Percentiles rank a stretch among this genome's conserved stretches.
Evolutionary conservation across 2,797 vertebrate genomes (phyloP).

Genomic region (Gephyroberyx darwinii): DNA sequence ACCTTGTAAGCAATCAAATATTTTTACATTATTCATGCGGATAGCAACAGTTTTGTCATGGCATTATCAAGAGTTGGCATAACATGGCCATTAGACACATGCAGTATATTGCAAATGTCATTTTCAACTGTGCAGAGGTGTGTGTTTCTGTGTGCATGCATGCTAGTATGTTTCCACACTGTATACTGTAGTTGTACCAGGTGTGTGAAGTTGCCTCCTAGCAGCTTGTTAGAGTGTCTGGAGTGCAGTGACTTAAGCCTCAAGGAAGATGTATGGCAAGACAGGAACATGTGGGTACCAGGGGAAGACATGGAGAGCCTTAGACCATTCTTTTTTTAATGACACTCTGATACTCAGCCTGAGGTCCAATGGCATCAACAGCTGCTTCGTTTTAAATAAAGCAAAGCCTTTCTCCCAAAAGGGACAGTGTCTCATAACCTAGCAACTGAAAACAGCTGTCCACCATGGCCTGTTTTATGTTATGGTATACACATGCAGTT

Average conservation of each 20-base stretch:
- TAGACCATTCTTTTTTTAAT: constrained; percentile 72
- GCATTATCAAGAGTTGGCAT: too few species aligned
- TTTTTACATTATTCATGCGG: constrained; percentile 1
- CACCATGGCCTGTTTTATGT: constrained; percentile 14
- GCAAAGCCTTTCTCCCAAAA: constrained; percentile 61
- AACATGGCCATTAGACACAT: neutral
- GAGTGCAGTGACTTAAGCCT: constrained; percentile 66
- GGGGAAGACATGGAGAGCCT: constrained; percentile 72
- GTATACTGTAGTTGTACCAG: constrained; percentile 49
- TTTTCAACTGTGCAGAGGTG: neutral
- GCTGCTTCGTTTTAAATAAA: constrained; percentile 82
- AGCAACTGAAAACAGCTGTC: constrained; percentile 65
- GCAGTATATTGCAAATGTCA: constrained; percentile 5
- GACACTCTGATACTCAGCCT: constrained; percentile 73
- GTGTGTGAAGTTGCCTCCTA: constrained; percentile 66
- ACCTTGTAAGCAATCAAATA: neutral
- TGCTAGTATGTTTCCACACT: constrained; percentile 41
- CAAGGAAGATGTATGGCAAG: constrained; percentile 78
- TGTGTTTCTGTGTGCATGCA: constrained; percentile 24
- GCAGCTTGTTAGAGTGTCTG: constrained; percentile 76
- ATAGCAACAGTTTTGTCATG: neutral
- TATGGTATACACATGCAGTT: constrained; percentile 33
- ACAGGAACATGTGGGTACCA: constrained; percentile 67
- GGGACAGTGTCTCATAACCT: constrained; percentile 53
- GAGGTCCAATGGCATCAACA: constrained; percentile 74